Evolutionary conservation across 92 coral and sea anemone species (phyloP).

Genomic region (Actinernus sp.): DNA sequence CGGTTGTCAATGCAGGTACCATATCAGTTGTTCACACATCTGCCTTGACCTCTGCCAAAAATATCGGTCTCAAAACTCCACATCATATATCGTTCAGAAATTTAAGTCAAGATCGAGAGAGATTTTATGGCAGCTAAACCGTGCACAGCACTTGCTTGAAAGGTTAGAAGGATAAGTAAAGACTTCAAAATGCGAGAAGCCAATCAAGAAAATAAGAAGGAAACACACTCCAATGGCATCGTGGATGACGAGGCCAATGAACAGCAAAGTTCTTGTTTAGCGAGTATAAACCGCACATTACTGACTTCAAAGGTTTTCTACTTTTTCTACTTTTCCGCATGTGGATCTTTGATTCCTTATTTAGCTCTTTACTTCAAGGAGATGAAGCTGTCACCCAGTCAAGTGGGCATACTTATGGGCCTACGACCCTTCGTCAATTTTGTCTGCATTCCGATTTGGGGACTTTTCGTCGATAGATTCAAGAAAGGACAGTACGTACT

Average conservation of each 20-base stretch:
- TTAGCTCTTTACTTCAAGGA: slow-evolving; percentile 62
- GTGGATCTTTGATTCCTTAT: slow-evolving; percentile 61
- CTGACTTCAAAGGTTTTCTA: slow-evolving; percentile 55
- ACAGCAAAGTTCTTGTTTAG: background rate
- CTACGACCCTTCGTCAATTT: slow-evolving; percentile 57
- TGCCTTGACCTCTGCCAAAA: background rate
- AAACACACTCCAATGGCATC: background rate
- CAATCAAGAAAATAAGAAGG: background rate
- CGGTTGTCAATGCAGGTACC: too few species aligned
- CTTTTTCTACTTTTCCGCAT: slow-evolving; percentile 59
- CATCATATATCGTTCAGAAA: too few species aligned
- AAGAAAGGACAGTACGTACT: slow-evolving; percentile 46
- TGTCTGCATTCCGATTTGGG: slow-evolving; percentile 52
- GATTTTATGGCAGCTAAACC: too few species aligned
- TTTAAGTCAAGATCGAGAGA: too few species aligned
- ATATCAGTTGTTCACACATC: background rate
- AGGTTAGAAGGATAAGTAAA: too few species aligned
- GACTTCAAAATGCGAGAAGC: too few species aligned
- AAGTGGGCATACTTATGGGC: slow-evolving; percentile 64
- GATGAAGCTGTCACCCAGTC: slow-evolving; percentile 50
- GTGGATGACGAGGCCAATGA: background rate
- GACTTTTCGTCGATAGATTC: slow-evolving; percentile 44
- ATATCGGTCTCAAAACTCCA: too few species aligned
- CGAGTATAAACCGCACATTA: slow-evolving; percentile 26
- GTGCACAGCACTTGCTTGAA: too few species aligned